phyloP scores from a whole-genome alignment of 2,888 invertebrate genomes.

The Gryllus longicercus region DNA sequence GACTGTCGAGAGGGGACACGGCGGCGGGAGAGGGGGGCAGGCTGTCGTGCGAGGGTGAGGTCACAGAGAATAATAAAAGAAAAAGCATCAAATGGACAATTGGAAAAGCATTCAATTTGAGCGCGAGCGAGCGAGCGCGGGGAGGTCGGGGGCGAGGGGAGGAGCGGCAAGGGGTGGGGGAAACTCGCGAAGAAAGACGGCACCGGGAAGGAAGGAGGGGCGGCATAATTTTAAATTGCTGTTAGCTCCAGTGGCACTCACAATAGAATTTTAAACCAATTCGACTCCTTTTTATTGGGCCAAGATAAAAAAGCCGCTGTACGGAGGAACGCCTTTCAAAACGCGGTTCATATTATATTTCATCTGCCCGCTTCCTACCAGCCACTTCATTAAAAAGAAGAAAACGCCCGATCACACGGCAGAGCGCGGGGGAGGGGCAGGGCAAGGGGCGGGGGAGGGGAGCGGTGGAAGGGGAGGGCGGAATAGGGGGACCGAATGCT shows the following conservation, averaged over 20 bases:
- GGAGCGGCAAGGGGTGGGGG: not conserved
- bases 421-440: not conserved
- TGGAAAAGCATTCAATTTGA: slow-evolving; percentile 26
- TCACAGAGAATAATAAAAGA: slow-evolving; percentile 17
- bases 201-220: slow-evolving; percentile 17
- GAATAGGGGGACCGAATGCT: not conserved
- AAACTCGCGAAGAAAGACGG: not conserved
- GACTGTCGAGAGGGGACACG: not conserved
- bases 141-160: not conserved
- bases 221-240: slow-evolving; percentile 25
- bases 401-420: not conserved
- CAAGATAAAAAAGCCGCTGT: not conserved
- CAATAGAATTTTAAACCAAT: slow-evolving; percentile 24
- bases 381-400: slow-evolving; percentile 17
- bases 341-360: slow-evolving; percentile 1
- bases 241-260: slow-evolving; percentile 25
- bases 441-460: not conserved
- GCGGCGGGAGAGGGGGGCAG: not conserved
- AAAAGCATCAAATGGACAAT: slow-evolving; percentile 32
- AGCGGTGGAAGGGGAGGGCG: not conserved
- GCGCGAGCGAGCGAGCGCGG: not conserved
- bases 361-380: slow-evolving; percentile 17
- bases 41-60: not conserved
- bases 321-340: slow-evolving; percentile 25
- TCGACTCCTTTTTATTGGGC: slow-evolving; percentile 20